Evolutionary conservation across 2,888 invertebrate species (phyloP), one percentile per base, ranked within the genome.

Genomic region (Nemotelus pantherinus): DNA sequence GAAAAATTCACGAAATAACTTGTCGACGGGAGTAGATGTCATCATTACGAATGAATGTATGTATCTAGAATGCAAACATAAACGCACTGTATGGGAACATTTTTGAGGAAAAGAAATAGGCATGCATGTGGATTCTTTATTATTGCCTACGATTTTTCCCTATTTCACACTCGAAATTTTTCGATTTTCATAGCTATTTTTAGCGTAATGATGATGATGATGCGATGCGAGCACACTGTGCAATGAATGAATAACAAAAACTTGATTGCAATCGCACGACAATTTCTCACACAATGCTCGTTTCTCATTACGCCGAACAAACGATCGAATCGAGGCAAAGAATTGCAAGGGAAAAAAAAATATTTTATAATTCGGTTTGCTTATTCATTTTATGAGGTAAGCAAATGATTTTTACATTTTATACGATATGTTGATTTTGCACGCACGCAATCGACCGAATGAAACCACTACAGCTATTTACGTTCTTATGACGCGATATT

Each of bases 131-230:
- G 25, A 25, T 25, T 25, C n/a, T 25, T 25, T 25, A 25, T 25
- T 25, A 25, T 25, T 25, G 25, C 25, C 25, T 25, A 25, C 25
- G 25, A 25, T 25, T 25, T 25, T 25, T 25, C 1, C 25, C 25
- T 25, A 25, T 25, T 25, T 25, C 25, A 25, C 25, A 25, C 44
- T 65, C 25, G 45, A 43, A 65, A 43, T 39, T 45, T 65, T 45
- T 1, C 43, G 45, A 45, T 58, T 58, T 72, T 72, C 60, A 72
- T 57, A 9, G 74, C 74, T 74, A 74, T 74, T 74, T 74, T 74
- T 74, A 74, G 72, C 43, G 53, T 50, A 60, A 60, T 60, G 45
- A 74, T 55, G 70, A 63, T 63, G 63, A 43, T 63, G 63, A 25
- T 25, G 25, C 25, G 25, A 25, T 58, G 58, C n/a, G 58, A 10